Base-by-base conservation (phyloP, 2,888 invertebrate genomes). In the Dolichopus griseipennis region DNA sequence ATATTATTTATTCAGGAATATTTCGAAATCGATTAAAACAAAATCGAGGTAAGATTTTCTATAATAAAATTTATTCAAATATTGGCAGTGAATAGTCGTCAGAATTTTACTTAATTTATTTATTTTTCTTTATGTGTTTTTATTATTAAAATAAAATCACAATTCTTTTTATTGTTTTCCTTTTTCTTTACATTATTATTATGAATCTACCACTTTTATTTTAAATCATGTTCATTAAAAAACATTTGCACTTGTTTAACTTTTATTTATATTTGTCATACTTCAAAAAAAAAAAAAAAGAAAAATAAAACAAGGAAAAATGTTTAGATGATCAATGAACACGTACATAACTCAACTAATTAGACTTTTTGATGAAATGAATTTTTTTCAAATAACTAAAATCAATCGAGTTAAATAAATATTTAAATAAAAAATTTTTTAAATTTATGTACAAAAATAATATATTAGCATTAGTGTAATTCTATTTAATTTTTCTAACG, bases 11-110 rank as follows among this genome's bases (percentile, higher is more conserved):
- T 64, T 64, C 64, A 69, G 69, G 69, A 69, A 66, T 68, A 65
- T 67, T 66, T 66, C 68, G 68, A 69, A 66, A 66, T 68, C 66
- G 65, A 66, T 61, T 68, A 69, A 66, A 65, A 66, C 68, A 64
- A 69, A 68, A 65, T 65, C 64, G 52, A 69, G 69, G 69, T 69
- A 69, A 69, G 69, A 68, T 66, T 64, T 66, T 64, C 21, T 18
- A 52, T 18, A 18, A 52, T 52, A 12, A 37, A 18, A 52, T 52
- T 52, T 52, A 52, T 43, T 65, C 64, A 64, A 52, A 52, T 52
- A 52, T 52, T 52, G 52, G 52, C 52, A 52, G 52, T 52, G 52
- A 52, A 52, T 15, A 52, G 15, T 52, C 52, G 52, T 52, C 52
- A 52, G 12, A 18, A 52, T 52, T 52, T 52, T 52, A 52, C n/a